Base-by-base conservation (phyloP, 2,113 vertebrate species). In the Lampris incognitus region DNA sequence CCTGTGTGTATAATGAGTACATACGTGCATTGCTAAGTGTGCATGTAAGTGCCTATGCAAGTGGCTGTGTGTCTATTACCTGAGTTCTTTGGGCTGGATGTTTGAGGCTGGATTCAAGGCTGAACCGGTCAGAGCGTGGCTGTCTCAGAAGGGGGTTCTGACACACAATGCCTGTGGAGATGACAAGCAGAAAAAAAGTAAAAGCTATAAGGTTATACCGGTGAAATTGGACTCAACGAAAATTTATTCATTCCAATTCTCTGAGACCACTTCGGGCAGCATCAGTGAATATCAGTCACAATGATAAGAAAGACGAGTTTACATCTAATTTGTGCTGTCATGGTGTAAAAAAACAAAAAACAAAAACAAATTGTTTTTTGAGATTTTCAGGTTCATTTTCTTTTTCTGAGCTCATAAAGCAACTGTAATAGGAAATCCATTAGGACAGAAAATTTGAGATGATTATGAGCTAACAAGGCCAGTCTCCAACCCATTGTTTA, bases 121-220 rank as follows among this genome's bases (percentile, higher is more conserved):
- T 81, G 72, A 91, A 90, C 84, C 93, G 94, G 76, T 93, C 76
- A 59, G 87, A 62, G 40, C 91, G 91, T 37, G 78, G 84, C 72
- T 94, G 89, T 70, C 92, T 92, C 59, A 92, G 94, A 73, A 95
- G 81, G 71, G 97, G 97, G 91, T 98, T 95, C 85, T 96, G 97
- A 93, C 97, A 98, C 66, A 98, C 96, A 2, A 99, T 95, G 49
- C 97, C 97, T 99, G 38, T 6, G 6, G 66, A 64, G 80, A 81
- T 57, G 83, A 57, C 13, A 6, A 72, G n/a, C 39, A 11, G 66
- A 51, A 51, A 71, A 62, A 39, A 41, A 60, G 38, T 62, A 50
- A 11, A 8, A 37, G 24, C 24, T 52, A 1, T 11, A 44, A 24
- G 62, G 49, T 2, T 6, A 65, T 63, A 61, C 64, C 56, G 59